Conservation (phyloP, 2,888 invertebrate genomes). For the Lasioglossum lativentre region DNA sequence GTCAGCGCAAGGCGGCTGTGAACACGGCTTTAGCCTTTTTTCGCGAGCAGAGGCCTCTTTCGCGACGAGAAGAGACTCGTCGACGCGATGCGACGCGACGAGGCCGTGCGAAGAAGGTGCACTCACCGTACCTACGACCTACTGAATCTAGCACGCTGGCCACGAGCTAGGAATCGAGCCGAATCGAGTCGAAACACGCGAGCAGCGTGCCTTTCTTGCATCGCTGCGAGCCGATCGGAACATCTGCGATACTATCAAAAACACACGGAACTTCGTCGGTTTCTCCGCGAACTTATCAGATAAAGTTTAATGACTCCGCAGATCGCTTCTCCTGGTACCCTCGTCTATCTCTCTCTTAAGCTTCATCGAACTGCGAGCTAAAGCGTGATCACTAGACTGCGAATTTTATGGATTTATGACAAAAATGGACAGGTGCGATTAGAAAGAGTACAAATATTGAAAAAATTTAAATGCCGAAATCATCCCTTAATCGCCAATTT, state of each 20-base stretch:
- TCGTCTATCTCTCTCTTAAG: background rate
- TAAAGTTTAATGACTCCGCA: background rate
- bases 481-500: too few relatives aligned
- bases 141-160: conserved; percentile 65
- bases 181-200: conserved; percentile 13
- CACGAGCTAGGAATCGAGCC: conserved; percentile 20
- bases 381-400: too few relatives aligned
- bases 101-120: conserved; percentile 75
- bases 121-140: conserved; percentile 70
- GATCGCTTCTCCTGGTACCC: background rate
- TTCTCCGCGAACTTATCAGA: background rate
- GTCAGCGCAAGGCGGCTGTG: background rate
- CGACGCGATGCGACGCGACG: conserved; percentile 60
- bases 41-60: conserved; percentile 37
- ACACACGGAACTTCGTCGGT: background rate
- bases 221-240: background rate
- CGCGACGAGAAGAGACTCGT: conserved; percentile 44
- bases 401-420: too few relatives aligned
- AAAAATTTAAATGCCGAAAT: too few relatives aligned
- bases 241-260: background rate
- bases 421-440: too few relatives aligned
- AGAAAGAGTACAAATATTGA: too few relatives aligned
- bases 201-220: background rate
- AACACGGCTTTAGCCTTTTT: conserved; percentile 39
- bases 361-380: background rate